Conservation (phyloP, 2,888 invertebrate species). For the Drosophila kambysellisi region DNA sequence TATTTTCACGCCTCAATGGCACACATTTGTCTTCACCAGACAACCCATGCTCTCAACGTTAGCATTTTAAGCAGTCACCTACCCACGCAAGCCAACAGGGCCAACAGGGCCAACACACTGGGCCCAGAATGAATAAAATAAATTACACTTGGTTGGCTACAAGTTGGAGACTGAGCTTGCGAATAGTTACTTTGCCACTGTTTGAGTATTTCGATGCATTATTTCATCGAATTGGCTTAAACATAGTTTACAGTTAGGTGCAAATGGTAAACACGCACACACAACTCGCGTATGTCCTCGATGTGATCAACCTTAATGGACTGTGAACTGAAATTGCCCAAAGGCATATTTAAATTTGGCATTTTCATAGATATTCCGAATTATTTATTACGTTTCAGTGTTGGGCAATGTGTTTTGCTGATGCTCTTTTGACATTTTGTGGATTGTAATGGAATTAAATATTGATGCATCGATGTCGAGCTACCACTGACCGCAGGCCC, state of each 20-base stretch:
- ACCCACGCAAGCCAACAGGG: slow-evolving; percentile 27
- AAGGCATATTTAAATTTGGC: slow-evolving; percentile 49
- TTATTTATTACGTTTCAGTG: slow-evolving; percentile 63
- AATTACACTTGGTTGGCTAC: slow-evolving; percentile 44
- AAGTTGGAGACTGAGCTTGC: slow-evolving; percentile 21
- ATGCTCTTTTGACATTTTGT: slow-evolving; percentile 62
- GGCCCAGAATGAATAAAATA: too few relatives aligned
- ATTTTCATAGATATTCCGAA: slow-evolving; percentile 56
- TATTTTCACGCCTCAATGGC: slow-evolving; percentile 79
- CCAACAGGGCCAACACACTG: neutral
- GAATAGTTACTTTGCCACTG: slow-evolving; percentile 47
- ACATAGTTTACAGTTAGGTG: slow-evolving; percentile 56
- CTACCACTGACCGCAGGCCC: slow-evolving; percentile 54
- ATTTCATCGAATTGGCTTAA: slow-evolving; percentile 51
- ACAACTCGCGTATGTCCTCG: slow-evolving; percentile 5
- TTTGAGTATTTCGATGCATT: slow-evolving; percentile 43
- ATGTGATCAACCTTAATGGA: slow-evolving; percentile 44
- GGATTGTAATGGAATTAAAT: slow-evolving; percentile 77
- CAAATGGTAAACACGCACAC: slow-evolving; percentile 43
- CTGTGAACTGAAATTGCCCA: slow-evolving; percentile 23
- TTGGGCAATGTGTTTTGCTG: slow-evolving; percentile 37
- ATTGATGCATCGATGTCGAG: slow-evolving; percentile 56
- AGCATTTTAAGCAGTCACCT: slow-evolving; percentile 75
- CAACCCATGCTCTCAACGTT: slow-evolving; percentile 41
- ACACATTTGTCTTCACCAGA: slow-evolving; percentile 70